Percentiles rank a stretch among this genome's conserved stretches.
These are phyloP conservation scores for Lindbergichthys nudifrons DNA, from an alignment of 2,797 vertebrate genomes.

Conservation along the genomic window DNA sequence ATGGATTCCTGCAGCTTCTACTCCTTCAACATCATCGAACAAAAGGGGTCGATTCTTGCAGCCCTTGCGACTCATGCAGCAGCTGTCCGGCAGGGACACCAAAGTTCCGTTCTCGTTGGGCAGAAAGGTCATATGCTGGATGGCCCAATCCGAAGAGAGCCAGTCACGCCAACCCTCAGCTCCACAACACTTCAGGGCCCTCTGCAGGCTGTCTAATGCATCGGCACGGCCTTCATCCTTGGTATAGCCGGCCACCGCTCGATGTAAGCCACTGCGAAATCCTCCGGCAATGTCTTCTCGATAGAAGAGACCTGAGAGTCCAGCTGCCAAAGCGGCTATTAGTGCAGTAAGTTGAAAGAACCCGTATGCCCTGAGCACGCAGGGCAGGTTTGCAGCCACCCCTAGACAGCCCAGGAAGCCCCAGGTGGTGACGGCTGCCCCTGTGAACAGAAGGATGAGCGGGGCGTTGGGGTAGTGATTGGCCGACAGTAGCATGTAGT, in stretches of 20 bases:
- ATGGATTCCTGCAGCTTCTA: conserved; percentile 76
- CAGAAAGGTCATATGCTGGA: conserved; percentile 74
- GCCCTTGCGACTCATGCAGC: conserved; percentile 85
- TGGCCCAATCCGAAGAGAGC: conserved; percentile 88
- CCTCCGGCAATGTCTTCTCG: conserved; percentile 87
- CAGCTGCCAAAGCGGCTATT: conserved; percentile 83
- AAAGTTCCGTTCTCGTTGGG: conserved; percentile 76
- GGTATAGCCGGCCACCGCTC: conserved; percentile 85
- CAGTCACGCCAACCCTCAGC: conserved; percentile 91
- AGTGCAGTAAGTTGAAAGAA: conserved; percentile 87
- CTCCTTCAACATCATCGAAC: conserved; percentile 56
- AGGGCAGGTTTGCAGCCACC: conserved; percentile 88
- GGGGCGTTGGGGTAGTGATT: conserved; percentile 87
- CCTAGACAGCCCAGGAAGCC: conserved; percentile 92
- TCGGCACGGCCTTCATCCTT: conserved; percentile 88
- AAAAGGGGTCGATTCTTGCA: conserved; percentile 86
- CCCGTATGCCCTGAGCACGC: conserved; percentile 87
- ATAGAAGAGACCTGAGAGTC: conserved; percentile 90
- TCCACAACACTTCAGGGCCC: conserved; percentile 88
- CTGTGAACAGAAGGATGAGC: conserved; percentile 85
- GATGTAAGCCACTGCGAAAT: conserved; percentile 87
- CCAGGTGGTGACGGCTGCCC: conserved; percentile 87
- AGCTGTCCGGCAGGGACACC: conserved; percentile 89
- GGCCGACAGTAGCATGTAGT: conserved; percentile 88
- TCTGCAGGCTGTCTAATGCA: conserved; percentile 89